Evolutionary conservation across 1,140 invertebrate species (phyloP), one percentile per base, ranked within the genome.

Genomic region (Melitaea cinxia): DNA sequence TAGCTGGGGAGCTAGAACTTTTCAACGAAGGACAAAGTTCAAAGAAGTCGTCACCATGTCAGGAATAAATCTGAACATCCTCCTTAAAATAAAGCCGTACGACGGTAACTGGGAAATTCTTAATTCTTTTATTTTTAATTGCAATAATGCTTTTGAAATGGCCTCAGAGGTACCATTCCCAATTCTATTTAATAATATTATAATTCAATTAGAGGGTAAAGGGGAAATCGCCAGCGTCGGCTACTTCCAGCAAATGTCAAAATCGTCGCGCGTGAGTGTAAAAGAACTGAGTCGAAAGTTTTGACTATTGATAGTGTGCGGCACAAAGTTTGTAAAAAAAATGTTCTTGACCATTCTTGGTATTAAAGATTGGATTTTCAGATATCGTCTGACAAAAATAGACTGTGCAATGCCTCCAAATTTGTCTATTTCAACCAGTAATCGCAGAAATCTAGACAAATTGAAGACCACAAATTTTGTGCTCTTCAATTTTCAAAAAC

Each of bases 341-440:
- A 73, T 70, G 61, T 74, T 65, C 26, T 59, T 70, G 47, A 26
- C 26, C 19, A 71, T 66, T 53, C 58, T 75, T 54, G 66, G 62
- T 3, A 68, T 71, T 66, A 75, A 71, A 67, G 47, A 74, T 60
- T 74, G 65, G 65, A 65, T 68, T 63, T 17, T 71, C 9, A 59
- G 62, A 66, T 71, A 75, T 64, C 71, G 65, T 56, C 21, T 70
- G 30, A 52, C 55, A 64, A 68, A 64, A 56, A 55, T 47, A n/a
- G 52, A 54, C 21, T 54, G 28, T 54, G 28, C 53, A 80, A 55
- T 55, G 53, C 30, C 53, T 55, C 30, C 53, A 14, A 12, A 55
- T 37, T 15, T 35, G 15, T 55, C 53, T 21, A 55, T 30, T 35
- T 49, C 45, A 49, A 49, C 45, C 45, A 49, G 21, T 49, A 49